Evolutionary conservation across 2,113 vertebrate genomes (phyloP).

Genomic region (Tympanuchus pallidicinctus): DNA sequence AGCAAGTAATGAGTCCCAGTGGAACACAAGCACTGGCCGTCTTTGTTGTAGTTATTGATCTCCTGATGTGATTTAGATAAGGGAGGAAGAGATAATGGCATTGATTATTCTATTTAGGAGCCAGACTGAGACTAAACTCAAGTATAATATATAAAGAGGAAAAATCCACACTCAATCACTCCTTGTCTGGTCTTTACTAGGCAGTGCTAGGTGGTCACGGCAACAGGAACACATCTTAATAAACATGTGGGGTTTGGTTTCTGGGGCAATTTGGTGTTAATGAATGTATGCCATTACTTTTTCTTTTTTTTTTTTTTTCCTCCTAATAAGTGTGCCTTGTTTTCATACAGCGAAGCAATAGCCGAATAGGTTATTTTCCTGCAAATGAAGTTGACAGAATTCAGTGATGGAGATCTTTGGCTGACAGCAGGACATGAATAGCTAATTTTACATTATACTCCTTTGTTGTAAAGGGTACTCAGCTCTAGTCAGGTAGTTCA

Average conservation of each 20-base stretch:
- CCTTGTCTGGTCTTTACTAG: constrained; percentile 61
- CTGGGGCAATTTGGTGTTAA: constrained; percentile 9
- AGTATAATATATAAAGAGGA: constrained; percentile 71
- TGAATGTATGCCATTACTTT: not conserved
- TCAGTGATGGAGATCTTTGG: not conserved
- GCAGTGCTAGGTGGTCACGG: constrained; percentile 22
- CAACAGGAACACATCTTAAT: constrained; percentile 69
- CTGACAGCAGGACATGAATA: constrained; percentile 1
- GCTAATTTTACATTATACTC: constrained; percentile 14
- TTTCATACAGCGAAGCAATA: not conserved
- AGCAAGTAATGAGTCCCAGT: constrained; percentile 82
- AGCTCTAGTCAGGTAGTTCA: not conserved
- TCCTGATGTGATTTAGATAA: constrained; percentile 85
- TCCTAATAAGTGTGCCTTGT: not conserved
- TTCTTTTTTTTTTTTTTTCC: not conserved
- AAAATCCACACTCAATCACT: constrained; percentile 68
- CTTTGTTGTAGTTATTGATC: constrained; percentile 86
- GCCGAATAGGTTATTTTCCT: not conserved
- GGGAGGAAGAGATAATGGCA: constrained; percentile 84
- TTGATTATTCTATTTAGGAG: constrained; percentile 88
- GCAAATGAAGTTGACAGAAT: not conserved
- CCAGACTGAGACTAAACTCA: constrained; percentile 76
- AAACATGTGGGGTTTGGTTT: constrained; percentile 44
- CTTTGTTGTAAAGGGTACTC: not conserved
- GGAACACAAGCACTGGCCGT: constrained; percentile 69